Conservation (phyloP, 2,888 invertebrate species). For the Muschampia plurimacula region DNA sequence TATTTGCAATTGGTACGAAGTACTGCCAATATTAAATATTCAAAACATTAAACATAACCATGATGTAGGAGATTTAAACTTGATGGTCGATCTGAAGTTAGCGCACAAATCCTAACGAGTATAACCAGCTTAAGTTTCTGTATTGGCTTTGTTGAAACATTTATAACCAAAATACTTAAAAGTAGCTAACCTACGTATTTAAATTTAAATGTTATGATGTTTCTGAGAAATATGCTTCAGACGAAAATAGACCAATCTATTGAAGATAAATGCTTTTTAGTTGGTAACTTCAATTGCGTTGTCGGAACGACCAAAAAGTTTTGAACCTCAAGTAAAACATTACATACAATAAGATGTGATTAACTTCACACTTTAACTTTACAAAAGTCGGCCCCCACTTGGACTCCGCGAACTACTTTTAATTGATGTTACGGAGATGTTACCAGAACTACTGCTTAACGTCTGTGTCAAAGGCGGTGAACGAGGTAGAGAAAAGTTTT, state of each 20-base stretch:
- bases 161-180: too few relatives aligned
- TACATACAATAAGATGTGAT: background rate
- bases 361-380: background rate
- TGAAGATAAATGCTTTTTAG: background rate
- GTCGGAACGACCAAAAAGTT: background rate
- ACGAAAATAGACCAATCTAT: background rate
- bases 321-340: background rate
- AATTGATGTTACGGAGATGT: conserved; percentile 87
- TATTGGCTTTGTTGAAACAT: too few relatives aligned
- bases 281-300: background rate
- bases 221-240: background rate
- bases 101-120: too few relatives aligned
- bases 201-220: background rate
- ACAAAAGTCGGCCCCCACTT: conserved; percentile 73
- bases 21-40: conserved; percentile 22
- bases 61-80: background rate
- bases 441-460: conserved; percentile 73
- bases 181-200: background rate
- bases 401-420: conserved; percentile 86
- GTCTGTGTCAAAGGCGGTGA: conserved; percentile 67
- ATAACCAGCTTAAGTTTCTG: too few relatives aligned
- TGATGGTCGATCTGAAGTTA: background rate
- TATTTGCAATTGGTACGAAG: conserved; percentile 37
- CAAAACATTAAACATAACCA: background rate
- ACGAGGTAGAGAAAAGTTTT: conserved; percentile 70